These are phyloP conservation scores for Gavialis gangeticus DNA, from an alignment of 2,113 vertebrate species.

Conservation along the genomic window DNA sequence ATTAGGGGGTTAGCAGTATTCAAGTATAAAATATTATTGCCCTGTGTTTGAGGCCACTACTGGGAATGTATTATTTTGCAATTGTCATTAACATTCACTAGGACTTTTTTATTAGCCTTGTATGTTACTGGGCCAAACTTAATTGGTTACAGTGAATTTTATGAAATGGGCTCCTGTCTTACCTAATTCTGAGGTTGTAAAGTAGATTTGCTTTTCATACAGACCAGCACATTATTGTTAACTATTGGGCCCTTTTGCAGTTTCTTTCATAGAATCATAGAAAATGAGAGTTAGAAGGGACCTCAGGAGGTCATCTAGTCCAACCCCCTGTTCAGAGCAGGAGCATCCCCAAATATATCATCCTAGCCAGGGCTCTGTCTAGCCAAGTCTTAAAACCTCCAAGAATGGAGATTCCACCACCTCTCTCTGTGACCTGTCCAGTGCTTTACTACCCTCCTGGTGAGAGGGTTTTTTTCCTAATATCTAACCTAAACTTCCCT, in stretches of 20 bases:
- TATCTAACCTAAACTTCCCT: no score
- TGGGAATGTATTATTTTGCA: not conserved
- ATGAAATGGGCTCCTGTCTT: not conserved
- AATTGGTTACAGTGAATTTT: not conserved
- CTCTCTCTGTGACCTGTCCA: no score
- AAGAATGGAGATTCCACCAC: no score
- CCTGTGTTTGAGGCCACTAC: not conserved
- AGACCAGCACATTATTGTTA: not conserved
- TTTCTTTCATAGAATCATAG: not conserved
- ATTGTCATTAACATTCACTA: not conserved
- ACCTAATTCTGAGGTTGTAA: not conserved
- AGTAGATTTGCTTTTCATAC: not conserved
- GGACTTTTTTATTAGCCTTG: not conserved
- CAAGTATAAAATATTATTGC: not conserved
- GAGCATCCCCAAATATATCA: no score
- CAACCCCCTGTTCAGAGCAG: no score
- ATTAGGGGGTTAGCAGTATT: not conserved
- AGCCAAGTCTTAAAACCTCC: no score
- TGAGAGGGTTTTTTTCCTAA: no score
- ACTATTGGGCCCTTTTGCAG: not conserved
- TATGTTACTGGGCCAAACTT: not conserved
- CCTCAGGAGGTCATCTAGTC: no score
- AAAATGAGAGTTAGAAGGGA: no score
- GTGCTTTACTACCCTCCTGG: no score
- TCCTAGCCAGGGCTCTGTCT: no score